Base-by-base conservation (phyloP, 2,113 vertebrate species). In the Hiodon tergisus region DNA sequence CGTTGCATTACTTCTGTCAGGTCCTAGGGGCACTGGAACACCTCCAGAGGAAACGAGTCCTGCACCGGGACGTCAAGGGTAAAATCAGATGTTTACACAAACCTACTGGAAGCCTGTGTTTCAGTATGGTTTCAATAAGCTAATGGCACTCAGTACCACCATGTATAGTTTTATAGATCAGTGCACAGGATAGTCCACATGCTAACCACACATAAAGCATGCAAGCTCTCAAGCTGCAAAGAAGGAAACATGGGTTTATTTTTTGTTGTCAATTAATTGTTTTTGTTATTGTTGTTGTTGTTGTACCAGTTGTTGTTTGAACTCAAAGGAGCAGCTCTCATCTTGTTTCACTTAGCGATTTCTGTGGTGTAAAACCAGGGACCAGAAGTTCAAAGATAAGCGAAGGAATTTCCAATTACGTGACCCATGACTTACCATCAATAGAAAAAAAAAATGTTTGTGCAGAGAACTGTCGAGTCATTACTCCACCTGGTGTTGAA, bases 11-110 rank as follows among this genome's bases (percentile, higher is more conserved):
- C 85, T 84, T 94, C 76, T 87, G 85, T 5, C 95, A 99, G 77
- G 92, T 93, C 0, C 77, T 94, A 2, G 92, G 91, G 54, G 95
- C 93, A 0, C 86, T 98, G 78, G 92, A 94, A 74, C 91, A 97
- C 86, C 88, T 99, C 67, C 90, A 91, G 3, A 90, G 88, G 74
- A 93, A 87, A 66, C 91, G 86, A 66, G 88, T 99, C 79, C 90
- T 91, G 3, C 97, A 99, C 58, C 93, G 96, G 50, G 97, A 99
- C 55, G 88, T 99, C 69, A 99, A 99, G 93, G 96, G 97, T 98
- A 85, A 67, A 81, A 75, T 67, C 50, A 48, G 54, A 7, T 46
- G 69, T 46, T 78, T 16, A 76, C 46, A 60, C 11, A 72, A 14
- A 58, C n/a, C 6, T 31, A 31, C 51, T 46, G 69, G 10, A n/a